A percentile compares a stretch with the other conserved stretches of the same genome.
phyloP scores from a whole-genome alignment of 92 coral and sea anemone genomes.

The Heliopora coerulea region DNA sequence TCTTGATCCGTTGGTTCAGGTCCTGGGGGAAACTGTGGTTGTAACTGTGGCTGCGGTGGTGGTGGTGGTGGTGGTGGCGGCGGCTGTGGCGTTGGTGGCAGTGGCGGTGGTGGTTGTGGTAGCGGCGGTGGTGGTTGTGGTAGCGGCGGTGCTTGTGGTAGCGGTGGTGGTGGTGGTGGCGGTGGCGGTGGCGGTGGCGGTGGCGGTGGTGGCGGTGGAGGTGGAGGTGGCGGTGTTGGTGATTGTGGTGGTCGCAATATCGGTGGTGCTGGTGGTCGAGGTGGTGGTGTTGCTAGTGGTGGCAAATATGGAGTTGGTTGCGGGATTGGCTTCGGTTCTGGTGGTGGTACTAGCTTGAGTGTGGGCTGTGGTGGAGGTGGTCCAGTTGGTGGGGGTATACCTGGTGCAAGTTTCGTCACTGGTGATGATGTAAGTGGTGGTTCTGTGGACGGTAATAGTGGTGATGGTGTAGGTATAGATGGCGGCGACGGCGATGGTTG shows the following conservation, averaged over 20 bases:
- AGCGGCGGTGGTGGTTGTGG: not conserved
- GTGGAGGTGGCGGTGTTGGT: not conserved
- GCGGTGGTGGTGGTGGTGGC: not conserved
- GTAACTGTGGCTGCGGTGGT: not conserved
- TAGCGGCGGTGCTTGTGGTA: not conserved
- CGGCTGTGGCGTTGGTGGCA: not conserved
- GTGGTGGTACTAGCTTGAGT: not conserved
- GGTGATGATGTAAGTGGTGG: not conserved
- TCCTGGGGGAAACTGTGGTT: too few relatives aligned
- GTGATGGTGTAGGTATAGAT: not conserved
- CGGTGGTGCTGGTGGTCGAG: not conserved
- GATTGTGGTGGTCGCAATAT: not conserved
- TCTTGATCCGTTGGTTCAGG: too few relatives aligned
- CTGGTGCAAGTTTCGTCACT: not conserved
- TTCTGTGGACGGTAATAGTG: not conserved
- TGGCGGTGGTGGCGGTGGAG: not conserved
- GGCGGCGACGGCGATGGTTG: not conserved
- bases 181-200: not conserved
- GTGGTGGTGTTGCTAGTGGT: not conserved
- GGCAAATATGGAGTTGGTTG: not conserved
- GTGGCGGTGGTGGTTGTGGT: not conserved
- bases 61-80: not conserved
- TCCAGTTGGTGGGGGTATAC: not conserved
- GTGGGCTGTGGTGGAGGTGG: not conserved
- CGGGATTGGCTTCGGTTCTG: not conserved